These are phyloP conservation scores for Orchesella cincta DNA, from an alignment of 1,140 invertebrate species.

Conservation along the genomic window DNA sequence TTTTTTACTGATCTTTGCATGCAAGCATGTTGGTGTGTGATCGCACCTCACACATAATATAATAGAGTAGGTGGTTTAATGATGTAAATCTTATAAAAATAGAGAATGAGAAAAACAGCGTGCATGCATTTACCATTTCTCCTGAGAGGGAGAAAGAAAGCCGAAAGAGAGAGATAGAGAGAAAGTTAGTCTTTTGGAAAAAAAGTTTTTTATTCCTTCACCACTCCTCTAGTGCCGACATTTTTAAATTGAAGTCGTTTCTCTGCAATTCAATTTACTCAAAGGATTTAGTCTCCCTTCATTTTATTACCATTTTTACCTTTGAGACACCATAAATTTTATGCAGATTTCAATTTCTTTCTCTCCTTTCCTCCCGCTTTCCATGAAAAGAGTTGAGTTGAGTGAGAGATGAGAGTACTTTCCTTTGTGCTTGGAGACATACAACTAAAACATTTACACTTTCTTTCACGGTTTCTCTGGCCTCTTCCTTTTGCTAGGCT, in stretches of 20 bases:
- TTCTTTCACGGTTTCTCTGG: background rate
- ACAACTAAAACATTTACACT: background rate
- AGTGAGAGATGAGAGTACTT: background rate
- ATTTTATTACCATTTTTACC: conserved; percentile 53
- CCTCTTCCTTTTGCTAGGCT: background rate
- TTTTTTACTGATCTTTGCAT: conserved; percentile 3
- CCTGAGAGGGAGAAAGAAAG: conserved; percentile 42
- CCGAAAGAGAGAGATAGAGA: background rate
- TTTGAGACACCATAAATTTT: conserved; percentile 52
- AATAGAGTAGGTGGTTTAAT: background rate
- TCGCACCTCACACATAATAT: conserved; percentile 27
- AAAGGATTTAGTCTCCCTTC: conserved; percentile 51
- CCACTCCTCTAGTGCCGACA: conserved; percentile 37
- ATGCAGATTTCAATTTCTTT: conserved; percentile 52
- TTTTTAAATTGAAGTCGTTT: conserved; percentile 52
- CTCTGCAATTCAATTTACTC: conserved; percentile 52
- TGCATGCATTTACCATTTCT: conserved; percentile 40
- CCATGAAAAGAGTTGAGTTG: background rate
- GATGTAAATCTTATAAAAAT: conserved; percentile 25
- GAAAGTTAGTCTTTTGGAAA: conserved; percentile 12
- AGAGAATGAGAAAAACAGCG: background rate
- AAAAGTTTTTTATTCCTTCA: conserved; percentile 40
- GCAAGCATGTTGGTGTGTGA: background rate
- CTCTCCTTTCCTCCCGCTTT: conserved; percentile 28
- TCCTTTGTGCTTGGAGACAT: background rate